These are phyloP conservation scores for Percina caprodes DNA, from an alignment of 2,113 vertebrate species.

Conservation along the genomic window DNA sequence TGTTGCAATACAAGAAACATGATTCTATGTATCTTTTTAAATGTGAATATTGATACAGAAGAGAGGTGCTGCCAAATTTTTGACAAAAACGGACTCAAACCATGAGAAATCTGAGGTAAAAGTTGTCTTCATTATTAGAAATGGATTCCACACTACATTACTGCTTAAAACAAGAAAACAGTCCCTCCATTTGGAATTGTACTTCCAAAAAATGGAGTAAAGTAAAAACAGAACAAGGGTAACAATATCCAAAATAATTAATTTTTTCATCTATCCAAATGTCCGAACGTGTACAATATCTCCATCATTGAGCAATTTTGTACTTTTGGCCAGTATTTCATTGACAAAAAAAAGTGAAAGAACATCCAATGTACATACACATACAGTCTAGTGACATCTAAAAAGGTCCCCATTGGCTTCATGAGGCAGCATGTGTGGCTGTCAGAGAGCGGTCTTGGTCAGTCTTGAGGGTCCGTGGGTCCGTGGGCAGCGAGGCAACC, in stretches of 20 bases:
- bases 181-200: conserved; percentile 64
- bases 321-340: conserved; percentile 74
- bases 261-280: too few relatives aligned
- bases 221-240: conserved; percentile 78
- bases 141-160: conserved; percentile 80
- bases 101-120: conserved; percentile 85
- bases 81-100: conserved; percentile 72
- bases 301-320: conserved; percentile 43
- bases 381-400: conserved; percentile 75
- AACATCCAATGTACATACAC: conserved; percentile 81
- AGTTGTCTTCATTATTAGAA: conserved; percentile 86
- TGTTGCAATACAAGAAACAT: conserved; percentile 55
- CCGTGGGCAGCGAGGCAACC: conserved; percentile 86
- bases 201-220: conserved; percentile 62
- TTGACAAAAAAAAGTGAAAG: conserved; percentile 63
- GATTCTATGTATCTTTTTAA: conserved; percentile 50
- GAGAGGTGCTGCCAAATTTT: conserved; percentile 63
- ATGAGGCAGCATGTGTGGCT: conserved; percentile 92
- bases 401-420: conserved; percentile 83
- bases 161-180: conserved; percentile 78
- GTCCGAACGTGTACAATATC: conserved; percentile 65
- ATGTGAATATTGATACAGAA: conserved; percentile 68
- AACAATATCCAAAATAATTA: conserved; percentile 77
- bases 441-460: conserved; percentile 89
- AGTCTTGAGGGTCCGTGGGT: conserved; percentile 85